Conservation (phyloP, 2,113 vertebrate species). For the Stigmatopora argus region DNA sequence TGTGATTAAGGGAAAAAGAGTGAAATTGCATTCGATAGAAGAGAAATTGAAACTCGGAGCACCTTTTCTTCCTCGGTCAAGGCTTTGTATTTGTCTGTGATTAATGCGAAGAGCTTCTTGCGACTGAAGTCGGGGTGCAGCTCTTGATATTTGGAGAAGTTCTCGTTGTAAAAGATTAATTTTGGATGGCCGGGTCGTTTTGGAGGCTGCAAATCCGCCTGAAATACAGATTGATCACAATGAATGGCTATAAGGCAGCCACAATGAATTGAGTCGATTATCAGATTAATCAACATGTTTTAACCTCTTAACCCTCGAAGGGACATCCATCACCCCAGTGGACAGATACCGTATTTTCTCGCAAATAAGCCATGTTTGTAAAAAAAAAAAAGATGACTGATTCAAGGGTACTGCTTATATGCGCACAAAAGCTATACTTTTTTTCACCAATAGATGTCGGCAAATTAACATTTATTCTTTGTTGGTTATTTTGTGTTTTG, state of each 20-base stretch:
- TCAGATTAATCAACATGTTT: too few species aligned
- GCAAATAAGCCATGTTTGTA: too few species aligned
- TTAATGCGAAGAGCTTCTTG: accelerated
- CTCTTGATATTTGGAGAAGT: constrained; percentile 1
- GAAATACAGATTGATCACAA: neutral
- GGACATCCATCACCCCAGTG: too few species aligned
- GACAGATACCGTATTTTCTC: too few species aligned
- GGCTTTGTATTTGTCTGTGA: neutral
- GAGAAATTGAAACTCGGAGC: neutral
- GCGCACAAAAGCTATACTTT: too few species aligned
- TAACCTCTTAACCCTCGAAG: too few species aligned
- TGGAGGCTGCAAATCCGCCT: constrained; percentile 24
- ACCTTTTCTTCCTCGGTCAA: constrained; percentile 41
- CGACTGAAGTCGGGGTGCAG: neutral
- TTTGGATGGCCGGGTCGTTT: constrained; percentile 21
- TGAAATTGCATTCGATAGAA: neutral
- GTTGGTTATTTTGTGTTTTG: too few species aligned
- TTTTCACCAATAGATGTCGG: too few species aligned
- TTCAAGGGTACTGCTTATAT: too few species aligned
- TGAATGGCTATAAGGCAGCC: neutral
- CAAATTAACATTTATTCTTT: too few species aligned
- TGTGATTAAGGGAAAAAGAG: constrained; percentile 12
- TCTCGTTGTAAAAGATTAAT: constrained; percentile 17
- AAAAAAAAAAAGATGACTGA: too few species aligned
- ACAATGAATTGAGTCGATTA: too few species aligned